Evolutionary conservation across 2,113 vertebrate species (phyloP), one percentile per base, ranked within the genome.

Genomic region (Morone chrysops): DNA sequence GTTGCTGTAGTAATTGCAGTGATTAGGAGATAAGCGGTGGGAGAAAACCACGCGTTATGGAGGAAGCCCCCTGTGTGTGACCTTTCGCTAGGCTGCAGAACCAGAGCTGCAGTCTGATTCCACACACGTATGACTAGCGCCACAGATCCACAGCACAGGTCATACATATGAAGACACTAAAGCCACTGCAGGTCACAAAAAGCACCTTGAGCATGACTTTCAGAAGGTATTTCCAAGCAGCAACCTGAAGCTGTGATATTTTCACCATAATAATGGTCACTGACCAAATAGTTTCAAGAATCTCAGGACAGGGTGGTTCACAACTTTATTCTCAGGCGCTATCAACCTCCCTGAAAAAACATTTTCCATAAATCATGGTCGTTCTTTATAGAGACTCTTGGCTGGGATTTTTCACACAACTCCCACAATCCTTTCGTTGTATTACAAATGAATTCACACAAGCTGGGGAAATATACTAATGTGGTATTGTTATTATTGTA

Each of bases 1-100:
- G 71, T 89, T 86, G 79, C 69, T 60, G 61, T 78, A 67, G 83
- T 94, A 94, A 94, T 93, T 90, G 93, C 89, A 92, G 90, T 90
- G 92, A 94, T 95, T 94, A 93, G 87, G 84, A 87, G 93, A 92
- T 93, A 91, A 94, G 83, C 63, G 60, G 48, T 7, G 38, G 36
- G 81, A 77, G 83, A 84, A 83, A 87, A 81, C 75, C 48, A 75
- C 48, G 14, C 43, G 78, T 85, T 71, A 51, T 76, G 74, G 78
- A 80, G 65, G 75, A 83, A 72, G 77, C 74, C 74, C 83, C 65
- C 51, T 4, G 43, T 18, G 70, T 92, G 70, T 92, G 93, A 94
- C 93, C 94, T 94, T 90, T 90, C 8, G 31, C 69, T 50, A 16
- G 61, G 43, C 69, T 75, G 72, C 81, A 84, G 82, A 80, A 38